These are phyloP conservation scores for Sphecodes monilicornis DNA, from an alignment of 2,888 invertebrate genomes.

Conservation along the genomic window DNA sequence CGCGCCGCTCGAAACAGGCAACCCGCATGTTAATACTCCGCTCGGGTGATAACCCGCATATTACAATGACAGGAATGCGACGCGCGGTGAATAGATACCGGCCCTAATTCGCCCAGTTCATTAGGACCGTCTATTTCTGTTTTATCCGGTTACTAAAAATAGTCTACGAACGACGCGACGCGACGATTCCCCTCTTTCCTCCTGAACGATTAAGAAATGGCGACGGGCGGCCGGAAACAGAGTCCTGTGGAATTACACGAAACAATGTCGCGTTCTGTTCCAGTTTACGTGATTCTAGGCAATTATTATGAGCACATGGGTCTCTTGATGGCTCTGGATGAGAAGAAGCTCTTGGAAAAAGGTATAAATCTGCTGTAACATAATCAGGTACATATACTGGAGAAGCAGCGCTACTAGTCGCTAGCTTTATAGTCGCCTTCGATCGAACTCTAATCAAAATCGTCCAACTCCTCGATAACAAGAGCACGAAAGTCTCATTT, in stretches of 20 bases:
- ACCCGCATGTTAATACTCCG: slow-evolving; percentile 60
- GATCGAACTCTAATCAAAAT: background rate
- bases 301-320: slow-evolving; percentile 96
- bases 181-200: slow-evolving; percentile 7
- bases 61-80: slow-evolving; percentile 40
- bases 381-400: slow-evolving; percentile 67
- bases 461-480: background rate
- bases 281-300: slow-evolving; percentile 96
- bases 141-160: slow-evolving; percentile 36
- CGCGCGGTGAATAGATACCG: slow-evolving; percentile 59
- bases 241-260: background rate
- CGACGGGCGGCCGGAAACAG: background rate
- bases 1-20: slow-evolving; percentile 3
- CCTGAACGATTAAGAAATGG: background rate
- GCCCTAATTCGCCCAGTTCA: slow-evolving; percentile 31
- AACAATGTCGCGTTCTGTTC: slow-evolving; percentile 57
- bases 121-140: slow-evolving; percentile 36
- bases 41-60: slow-evolving; percentile 61
- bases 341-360: slow-evolving; percentile 91
- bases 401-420: slow-evolving; percentile 44
- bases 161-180: background rate
- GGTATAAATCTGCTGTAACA: slow-evolving; percentile 85
- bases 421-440: background rate
- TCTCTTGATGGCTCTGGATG: slow-evolving; percentile 94
- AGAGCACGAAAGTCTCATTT: background rate